Base-by-base conservation (phyloP, 1,140 invertebrate genomes). In the Agraylea sexmaculata region DNA sequence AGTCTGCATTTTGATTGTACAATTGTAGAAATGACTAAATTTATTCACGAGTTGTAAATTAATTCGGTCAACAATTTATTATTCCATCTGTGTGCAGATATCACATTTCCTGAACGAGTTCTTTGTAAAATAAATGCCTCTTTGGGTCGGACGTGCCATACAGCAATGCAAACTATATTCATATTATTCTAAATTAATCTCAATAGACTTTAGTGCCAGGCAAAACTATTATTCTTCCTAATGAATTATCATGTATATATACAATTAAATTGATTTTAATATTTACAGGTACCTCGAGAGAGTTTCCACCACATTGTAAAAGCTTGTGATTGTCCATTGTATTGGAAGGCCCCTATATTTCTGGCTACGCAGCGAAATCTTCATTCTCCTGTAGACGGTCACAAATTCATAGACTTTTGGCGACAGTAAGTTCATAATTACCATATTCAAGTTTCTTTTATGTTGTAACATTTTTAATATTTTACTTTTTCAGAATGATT, bases 331-430 rank as follows among this genome's bases (percentile, higher is more conserved):
- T 73, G 83, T 49, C 88, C 91, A 13, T 68, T 93, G 22, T 97
- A 95, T 62, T 96, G 91, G 91, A 95, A 95, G 60, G 80, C 85
- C 54, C 84, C 89, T 37, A 66, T 96, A 41, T 94, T 92, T 66
- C 72, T 84, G 40, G 85, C 87, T 11, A 81, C 81, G 38, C 83
- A 75, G 71, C 53, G 77, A 39, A 66, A 57, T 47, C 58, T 66
- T 4, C 58, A 67, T 34, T 64, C 78, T 31, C 72, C 74, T 38
- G 75, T 91, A 33, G 73, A 85, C 60, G 70, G 78, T 51, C 79
- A 86, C 54, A 75, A 78, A 49, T 91, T 94, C 56, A 73, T 90
- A 28, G 80, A 85, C 49, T 91, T 84, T 64, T 93, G 89, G 87
- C 83, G 79, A 76, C 82, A 83, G 87, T 90, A 66, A 78, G 76